Evolutionary conservation across 2,888 invertebrate species (phyloP).

Genomic region (Cheilosia vernalis): DNA sequence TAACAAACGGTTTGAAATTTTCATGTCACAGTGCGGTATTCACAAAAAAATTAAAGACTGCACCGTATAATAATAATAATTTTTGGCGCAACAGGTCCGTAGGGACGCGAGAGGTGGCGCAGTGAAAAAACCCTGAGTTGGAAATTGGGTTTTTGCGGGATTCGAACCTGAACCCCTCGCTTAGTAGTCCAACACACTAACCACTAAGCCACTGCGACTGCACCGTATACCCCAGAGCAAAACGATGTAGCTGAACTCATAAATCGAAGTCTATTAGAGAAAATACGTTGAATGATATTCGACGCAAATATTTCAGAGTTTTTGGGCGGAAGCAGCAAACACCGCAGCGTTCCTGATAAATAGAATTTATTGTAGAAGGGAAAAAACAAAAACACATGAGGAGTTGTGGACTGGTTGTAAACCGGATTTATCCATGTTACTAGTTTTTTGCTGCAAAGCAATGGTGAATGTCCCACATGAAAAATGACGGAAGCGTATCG

Average conservation of each 20-base stretch:
- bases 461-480: conserved; percentile 63
- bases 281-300: conserved; percentile 1
- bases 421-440: conserved; percentile 39
- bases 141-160: too few relatives aligned
- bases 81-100: too few relatives aligned
- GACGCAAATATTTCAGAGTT: conserved; percentile 39
- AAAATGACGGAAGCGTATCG: conserved; percentile 54
- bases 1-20: too few relatives aligned
- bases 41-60: background rate
- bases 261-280: conserved; percentile 33
- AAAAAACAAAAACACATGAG: conserved; percentile 77
- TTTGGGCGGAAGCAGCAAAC: background rate
- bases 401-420: conserved; percentile 78
- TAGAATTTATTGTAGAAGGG: conserved; percentile 61
- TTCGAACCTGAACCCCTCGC: too few relatives aligned
- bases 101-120: too few relatives aligned
- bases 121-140: too few relatives aligned
- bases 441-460: conserved; percentile 72
- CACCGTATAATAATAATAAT: too few relatives aligned
- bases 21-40: too few relatives aligned
- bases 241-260: conserved; percentile 40
- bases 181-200: too few relatives aligned
- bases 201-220: too few relatives aligned
- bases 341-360: conserved; percentile 69
- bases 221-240: conserved; percentile 46